These are phyloP conservation scores for Siniperca obscura DNA, from an alignment of 2,797 vertebrate species.

Conservation along the genomic window DNA sequence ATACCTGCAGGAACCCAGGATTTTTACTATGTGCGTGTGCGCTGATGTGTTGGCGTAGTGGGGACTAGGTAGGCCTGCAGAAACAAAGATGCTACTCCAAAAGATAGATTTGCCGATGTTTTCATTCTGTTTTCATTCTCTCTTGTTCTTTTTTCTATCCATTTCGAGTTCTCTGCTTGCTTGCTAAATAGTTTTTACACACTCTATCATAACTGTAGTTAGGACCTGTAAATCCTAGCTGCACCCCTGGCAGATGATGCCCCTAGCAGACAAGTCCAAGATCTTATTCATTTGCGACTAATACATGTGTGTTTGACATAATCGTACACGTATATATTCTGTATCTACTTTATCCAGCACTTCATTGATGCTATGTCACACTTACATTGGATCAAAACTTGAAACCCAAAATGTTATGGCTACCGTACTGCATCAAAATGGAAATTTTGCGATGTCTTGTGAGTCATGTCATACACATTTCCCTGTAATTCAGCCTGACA, in stretches of 20 bases:
- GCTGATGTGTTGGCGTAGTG: background rate
- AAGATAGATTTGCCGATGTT: too few species aligned
- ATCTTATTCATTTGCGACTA: background rate
- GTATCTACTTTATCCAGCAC: background rate
- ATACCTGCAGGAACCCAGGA: too few species aligned
- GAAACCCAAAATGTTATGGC: background rate
- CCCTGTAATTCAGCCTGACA: background rate
- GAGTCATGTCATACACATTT: constrained; percentile 2
- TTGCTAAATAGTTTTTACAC: background rate
- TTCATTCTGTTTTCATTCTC: too few species aligned
- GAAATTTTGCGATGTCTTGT: background rate
- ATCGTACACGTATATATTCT: background rate
- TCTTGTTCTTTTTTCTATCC: background rate
- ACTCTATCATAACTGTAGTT: background rate
- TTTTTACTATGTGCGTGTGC: background rate
- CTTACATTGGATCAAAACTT: background rate
- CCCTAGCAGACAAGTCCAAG: too few species aligned
- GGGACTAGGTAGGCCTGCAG: background rate
- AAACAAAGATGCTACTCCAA: background rate
- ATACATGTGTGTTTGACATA: background rate
- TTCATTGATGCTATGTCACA: background rate
- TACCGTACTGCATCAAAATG: background rate
- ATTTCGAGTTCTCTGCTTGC: background rate
- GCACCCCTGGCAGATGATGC: too few species aligned
- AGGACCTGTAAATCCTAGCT: too few species aligned